phyloP scores from a whole-genome alignment of 64 coral and sea anemone species.

The Porites australiensis region DNA sequence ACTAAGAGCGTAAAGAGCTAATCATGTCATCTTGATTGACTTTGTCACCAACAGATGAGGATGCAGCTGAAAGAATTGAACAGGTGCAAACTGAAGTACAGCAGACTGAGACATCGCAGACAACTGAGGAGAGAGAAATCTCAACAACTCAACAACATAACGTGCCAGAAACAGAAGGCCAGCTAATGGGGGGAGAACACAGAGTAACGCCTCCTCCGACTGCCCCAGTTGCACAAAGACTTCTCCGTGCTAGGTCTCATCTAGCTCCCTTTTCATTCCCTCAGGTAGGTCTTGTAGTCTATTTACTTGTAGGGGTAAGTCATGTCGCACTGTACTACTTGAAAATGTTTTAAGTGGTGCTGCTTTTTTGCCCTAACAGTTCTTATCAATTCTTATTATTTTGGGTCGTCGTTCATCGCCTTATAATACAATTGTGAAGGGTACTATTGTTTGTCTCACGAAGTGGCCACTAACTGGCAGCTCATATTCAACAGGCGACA shows the following conservation, averaged over 20 bases:
- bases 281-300: constrained; percentile 50
- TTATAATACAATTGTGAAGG: too few species aligned
- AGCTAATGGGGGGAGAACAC: neutral
- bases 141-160: neutral
- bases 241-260: constrained; percentile 63
- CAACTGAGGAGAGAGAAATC: constrained; percentile 24
- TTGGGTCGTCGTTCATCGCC: too few species aligned
- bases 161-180: neutral
- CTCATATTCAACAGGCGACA: too few species aligned
- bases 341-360: too few species aligned
- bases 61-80: constrained; percentile 20
- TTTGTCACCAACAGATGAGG: constrained; percentile 17
- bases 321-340: too few species aligned
- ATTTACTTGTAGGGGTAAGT: too few species aligned
- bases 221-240: neutral
- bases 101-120: neutral
- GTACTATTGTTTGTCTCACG: too few species aligned
- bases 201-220: neutral
- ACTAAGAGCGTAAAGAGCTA: neutral
- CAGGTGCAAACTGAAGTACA: constrained; percentile 1
- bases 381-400: too few species aligned
- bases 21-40: neutral
- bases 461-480: too few species aligned
- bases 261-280: constrained; percentile 90
- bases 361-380: too few species aligned